Conservation (phyloP, 1,140 invertebrate genomes). For the Drosophila funebris region DNA sequence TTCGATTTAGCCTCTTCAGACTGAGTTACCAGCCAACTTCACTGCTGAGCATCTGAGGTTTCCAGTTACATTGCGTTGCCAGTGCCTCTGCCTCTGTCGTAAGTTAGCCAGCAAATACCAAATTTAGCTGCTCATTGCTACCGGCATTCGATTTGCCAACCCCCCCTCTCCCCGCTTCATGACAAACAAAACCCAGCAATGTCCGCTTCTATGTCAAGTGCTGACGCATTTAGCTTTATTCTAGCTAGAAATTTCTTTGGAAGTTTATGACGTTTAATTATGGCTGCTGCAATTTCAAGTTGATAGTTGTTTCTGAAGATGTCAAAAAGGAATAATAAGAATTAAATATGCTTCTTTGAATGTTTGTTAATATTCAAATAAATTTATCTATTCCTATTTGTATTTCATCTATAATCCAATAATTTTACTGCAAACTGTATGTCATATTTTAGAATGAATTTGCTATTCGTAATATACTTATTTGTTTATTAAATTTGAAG, state of each 20-base stretch:
- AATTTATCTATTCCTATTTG: no score
- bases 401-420: no score
- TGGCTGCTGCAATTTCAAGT: no score
- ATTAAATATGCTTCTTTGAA: no score
- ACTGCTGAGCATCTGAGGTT: conserved; percentile 29
- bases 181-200: background rate
- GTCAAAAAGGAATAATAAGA: no score
- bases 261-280: background rate
- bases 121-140: conserved; percentile 57
- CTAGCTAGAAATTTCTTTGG: background rate
- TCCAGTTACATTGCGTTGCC: conserved; percentile 32
- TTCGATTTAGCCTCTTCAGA: background rate
- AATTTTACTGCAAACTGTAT: no score
- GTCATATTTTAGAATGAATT: no score
- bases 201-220: background rate
- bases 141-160: conserved; percentile 50
- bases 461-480: no score
- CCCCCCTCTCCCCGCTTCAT: background rate
- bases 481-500: no score
- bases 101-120: conserved; percentile 50
- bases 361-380: no score
- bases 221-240: conserved; percentile 1
- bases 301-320: no score
- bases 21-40: conserved; percentile 7
- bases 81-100: background rate